Evolutionary conservation across 2,797 vertebrate species (phyloP), one percentile per base, ranked within the genome.

Genomic region (Galago senegalensis): DNA sequence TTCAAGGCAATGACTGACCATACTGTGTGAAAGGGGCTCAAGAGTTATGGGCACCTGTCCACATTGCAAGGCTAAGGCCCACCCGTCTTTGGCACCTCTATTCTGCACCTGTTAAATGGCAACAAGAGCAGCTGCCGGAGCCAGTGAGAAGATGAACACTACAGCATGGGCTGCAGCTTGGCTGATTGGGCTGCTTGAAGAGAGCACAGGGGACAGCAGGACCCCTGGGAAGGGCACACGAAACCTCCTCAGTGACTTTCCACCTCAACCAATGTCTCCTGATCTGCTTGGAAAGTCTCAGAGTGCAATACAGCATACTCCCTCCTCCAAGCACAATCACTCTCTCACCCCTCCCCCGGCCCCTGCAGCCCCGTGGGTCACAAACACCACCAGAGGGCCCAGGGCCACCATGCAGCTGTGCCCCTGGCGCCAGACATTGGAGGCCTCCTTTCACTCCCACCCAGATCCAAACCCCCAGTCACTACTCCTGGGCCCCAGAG

Each of bases 341-440:
- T 34, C 27, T 29, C 17, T 46, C 0, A 1, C 31, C 3, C 49
- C 37, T 6, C 12, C 16, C 3, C 49, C 3, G 2, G 49, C 29
- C 27, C 21, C 49, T 31, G 11, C 49, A 53, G 8, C 12, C 5
- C n/a, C 37, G 5, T 0, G 2, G 76, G 61, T 31, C 53, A 60
- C 0, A 53, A 7, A 69, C 0, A 0, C 27, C 23, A 2, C 69
- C 63, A 31, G 13, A 69, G 17, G 70, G 53, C n/a, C 12, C 13
- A 1, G 0, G n/a, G 17, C 40, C 67, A 31, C 0, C 0, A n/a
- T 70, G 18, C 4, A 7, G 11, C 1, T 29, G 17, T 46, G 58
- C 2, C 31, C 49, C 23, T 3, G 56, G 2, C 3, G 46, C 56
- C 58, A 31, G 67, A 67, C 46, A 40, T 31, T 29, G 5, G 0